Percentiles rank a stretch among this genome's conserved stretches.
Evolutionary conservation across 2,888 invertebrate genomes (phyloP).

Genomic region (Geophilus truncorum): DNA sequence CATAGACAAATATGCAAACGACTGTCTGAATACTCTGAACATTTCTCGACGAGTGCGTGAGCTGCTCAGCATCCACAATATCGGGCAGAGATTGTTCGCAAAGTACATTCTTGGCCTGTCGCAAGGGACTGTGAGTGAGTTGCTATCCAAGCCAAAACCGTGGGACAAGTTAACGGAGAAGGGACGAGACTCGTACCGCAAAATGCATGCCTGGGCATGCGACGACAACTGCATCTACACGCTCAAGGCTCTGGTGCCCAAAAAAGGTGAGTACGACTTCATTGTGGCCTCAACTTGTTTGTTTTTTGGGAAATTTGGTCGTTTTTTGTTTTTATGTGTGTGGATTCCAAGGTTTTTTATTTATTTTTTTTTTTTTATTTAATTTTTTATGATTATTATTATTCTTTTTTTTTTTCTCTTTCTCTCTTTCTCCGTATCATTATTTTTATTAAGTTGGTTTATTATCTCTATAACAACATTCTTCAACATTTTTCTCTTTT

Average conservation of each 20-base stretch:
- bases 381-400: background rate
- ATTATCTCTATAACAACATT: background rate
- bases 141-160: slow-evolving; percentile 96
- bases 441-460: background rate
- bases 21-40: slow-evolving; percentile 89
- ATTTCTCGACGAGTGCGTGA: slow-evolving; percentile 87
- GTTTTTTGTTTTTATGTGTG: background rate
- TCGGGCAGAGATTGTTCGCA: slow-evolving; percentile 96
- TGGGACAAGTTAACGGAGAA: slow-evolving; percentile 99
- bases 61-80: slow-evolving; percentile 91
- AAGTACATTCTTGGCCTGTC: slow-evolving; percentile 95
- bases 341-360: background rate
- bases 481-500: background rate
- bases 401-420: background rate
- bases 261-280: slow-evolving; percentile 68
- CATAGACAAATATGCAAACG: slow-evolving; percentile 92
- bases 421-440: no score
- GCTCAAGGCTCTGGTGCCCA: slow-evolving; percentile 95
- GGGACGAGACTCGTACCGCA: slow-evolving; percentile 96
- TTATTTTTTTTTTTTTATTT: background rate
- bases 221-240: slow-evolving; percentile 96
- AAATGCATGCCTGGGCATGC: slow-evolving; percentile 99
- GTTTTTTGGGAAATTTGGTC: background rate
- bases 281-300: background rate
- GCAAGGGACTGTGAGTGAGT: slow-evolving; percentile 96